phyloP scores from a whole-genome alignment of 2,888 invertebrate species.

The Deilephila elpenor region DNA sequence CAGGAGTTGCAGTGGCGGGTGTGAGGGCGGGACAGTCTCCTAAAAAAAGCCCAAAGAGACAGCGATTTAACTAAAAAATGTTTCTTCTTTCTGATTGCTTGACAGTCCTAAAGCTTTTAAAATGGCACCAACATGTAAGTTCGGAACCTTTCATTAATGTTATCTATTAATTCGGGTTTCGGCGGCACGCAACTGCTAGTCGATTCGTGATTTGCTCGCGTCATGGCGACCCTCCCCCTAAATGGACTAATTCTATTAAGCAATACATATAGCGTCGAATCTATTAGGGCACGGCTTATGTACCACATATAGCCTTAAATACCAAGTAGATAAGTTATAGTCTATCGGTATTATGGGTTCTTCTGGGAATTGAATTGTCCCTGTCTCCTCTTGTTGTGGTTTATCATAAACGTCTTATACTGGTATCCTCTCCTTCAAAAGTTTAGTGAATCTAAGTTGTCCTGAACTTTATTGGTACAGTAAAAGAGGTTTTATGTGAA shows the following conservation, averaged over 20 bases:
- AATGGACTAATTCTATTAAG: slow-evolving; percentile 21
- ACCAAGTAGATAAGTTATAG: neutral
- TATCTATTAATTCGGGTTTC: slow-evolving; percentile 12
- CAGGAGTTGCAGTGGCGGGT: too few species aligned
- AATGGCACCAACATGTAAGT: neutral
- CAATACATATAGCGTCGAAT: slow-evolving; percentile 6
- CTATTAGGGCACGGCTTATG: slow-evolving; percentile 5
- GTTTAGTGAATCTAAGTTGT: too few species aligned
- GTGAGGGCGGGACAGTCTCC: too few species aligned
- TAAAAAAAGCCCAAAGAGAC: too few species aligned
- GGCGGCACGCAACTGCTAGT: slow-evolving; percentile 13
- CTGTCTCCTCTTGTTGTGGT: too few species aligned
- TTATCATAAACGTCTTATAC: too few species aligned
- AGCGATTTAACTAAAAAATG: neutral
- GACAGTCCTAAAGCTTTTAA: neutral
- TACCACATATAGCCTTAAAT: slow-evolving; percentile 4
- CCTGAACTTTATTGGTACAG: too few species aligned
- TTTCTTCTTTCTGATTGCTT: too few species aligned
- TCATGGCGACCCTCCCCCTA: slow-evolving; percentile 22
- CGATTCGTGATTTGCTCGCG: slow-evolving; percentile 20
- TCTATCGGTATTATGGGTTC: too few species aligned
- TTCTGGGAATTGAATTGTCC: too few species aligned
- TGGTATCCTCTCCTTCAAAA: too few species aligned
- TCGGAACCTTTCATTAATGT: slow-evolving; percentile 2
- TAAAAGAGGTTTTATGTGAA: too few species aligned